Conservation (phyloP, 2,797 vertebrate species). For the Sebastes diploproa region DNA sequence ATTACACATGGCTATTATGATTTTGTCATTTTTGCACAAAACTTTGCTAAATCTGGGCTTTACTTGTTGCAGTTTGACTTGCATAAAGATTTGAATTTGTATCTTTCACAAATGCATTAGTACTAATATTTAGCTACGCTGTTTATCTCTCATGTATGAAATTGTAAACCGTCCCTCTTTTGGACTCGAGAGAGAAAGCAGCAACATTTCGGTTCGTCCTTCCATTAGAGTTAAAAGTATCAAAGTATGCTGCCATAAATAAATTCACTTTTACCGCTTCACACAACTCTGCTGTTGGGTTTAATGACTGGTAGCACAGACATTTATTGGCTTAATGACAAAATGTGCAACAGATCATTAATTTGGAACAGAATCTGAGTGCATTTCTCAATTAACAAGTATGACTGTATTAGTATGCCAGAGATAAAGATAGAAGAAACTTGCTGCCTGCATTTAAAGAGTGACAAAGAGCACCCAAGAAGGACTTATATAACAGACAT, state of each 20-base stretch:
- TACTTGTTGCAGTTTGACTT: neutral
- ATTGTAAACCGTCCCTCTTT: neutral
- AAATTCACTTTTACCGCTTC: constrained; percentile 34
- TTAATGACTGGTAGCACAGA: constrained; percentile 61
- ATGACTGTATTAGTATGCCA: constrained; percentile 28
- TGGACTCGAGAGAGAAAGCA: neutral
- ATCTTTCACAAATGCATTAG: neutral
- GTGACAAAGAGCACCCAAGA: neutral
- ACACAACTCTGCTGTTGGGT: constrained; percentile 49
- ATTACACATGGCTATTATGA: neutral
- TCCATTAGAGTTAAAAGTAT: constrained; percentile 26
- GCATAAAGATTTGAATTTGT: neutral
- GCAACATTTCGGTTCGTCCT: neutral
- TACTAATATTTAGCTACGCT: neutral
- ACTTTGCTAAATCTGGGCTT: neutral
- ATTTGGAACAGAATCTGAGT: constrained; percentile 46
- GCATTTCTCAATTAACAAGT: constrained; percentile 57
- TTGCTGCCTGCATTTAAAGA: neutral
- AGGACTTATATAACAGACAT: neutral
- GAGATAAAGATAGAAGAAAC: neutral
- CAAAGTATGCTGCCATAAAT: constrained; percentile 31
- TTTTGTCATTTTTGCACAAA: neutral
- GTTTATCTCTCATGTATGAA: neutral
- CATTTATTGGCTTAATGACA: constrained; percentile 73
- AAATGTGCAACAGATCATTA: constrained; percentile 74